phyloP scores from a whole-genome alignment of 2,888 invertebrate species.

The Hemithea aestivaria region DNA sequence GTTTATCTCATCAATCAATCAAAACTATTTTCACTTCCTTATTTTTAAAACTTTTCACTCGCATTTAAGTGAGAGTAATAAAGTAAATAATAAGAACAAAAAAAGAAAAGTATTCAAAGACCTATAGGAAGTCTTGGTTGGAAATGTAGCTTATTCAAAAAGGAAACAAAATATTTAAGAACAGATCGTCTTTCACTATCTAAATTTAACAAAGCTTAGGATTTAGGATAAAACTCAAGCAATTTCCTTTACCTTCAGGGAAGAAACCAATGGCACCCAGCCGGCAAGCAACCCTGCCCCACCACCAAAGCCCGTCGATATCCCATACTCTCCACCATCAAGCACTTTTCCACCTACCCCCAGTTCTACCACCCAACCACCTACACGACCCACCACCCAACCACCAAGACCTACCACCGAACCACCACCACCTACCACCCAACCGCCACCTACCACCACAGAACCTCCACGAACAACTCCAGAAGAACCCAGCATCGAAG shows the following conservation, averaged over 20 bases:
- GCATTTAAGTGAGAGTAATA: too few relatives aligned
- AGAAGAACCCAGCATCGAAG: slow-evolving; percentile 8
- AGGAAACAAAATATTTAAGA: too few relatives aligned
- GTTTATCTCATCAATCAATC: too few relatives aligned
- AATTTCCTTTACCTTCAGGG: background rate
- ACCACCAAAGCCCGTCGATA: slow-evolving; percentile 1
- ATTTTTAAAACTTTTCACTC: too few relatives aligned
- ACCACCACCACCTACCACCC: background rate
- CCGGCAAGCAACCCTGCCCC: background rate
- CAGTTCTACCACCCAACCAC: background rate
- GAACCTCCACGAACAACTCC: background rate
- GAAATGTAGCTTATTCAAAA: too few relatives aligned
- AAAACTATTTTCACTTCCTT: too few relatives aligned
- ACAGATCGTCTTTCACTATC: too few relatives aligned
- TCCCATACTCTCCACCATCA: slow-evolving; percentile 4
- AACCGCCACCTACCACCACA: background rate
- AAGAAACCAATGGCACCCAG: slow-evolving; percentile 6
- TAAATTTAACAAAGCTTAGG: too few relatives aligned
- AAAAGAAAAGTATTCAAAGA: too few relatives aligned
- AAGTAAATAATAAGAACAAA: too few relatives aligned
- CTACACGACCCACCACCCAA: background rate
- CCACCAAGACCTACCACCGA: background rate
- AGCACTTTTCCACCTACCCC: background rate
- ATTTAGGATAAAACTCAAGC: too few relatives aligned
- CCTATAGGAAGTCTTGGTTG: too few relatives aligned